A percentile compares a stretch with the other conserved stretches of the same genome.
phyloP scores from a whole-genome alignment of 2,888 invertebrate species.

The Euphydryas editha region DNA sequence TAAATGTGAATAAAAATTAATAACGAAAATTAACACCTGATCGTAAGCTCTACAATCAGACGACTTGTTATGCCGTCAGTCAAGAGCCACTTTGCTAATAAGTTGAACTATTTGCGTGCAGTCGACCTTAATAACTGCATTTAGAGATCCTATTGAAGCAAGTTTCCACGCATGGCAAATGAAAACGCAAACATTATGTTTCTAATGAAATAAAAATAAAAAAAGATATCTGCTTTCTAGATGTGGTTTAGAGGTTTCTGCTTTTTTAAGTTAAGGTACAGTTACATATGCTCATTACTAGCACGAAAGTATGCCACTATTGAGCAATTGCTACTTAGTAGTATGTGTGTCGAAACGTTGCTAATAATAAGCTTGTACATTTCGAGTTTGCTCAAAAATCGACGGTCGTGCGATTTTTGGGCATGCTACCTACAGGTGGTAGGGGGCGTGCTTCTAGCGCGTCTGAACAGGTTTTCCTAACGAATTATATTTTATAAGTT shows the following conservation, averaged over 20 bases:
- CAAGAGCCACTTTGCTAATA: constrained; percentile 23
- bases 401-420: no score
- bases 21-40: background rate
- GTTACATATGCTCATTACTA: background rate
- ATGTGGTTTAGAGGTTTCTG: background rate
- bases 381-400: no score
- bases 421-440: no score
- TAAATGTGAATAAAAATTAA: background rate
- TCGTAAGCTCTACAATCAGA: constrained; percentile 10
- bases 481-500: no score
- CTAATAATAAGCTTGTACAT: no score
- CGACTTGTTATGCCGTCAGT: background rate
- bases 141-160: constrained; percentile 33
- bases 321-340: no score
- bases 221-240: constrained; percentile 13
- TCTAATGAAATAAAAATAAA: constrained; percentile 17
- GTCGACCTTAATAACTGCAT: constrained; percentile 33
- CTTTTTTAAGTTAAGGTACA: background rate
- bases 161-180: constrained; percentile 29
- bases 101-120: constrained; percentile 34
- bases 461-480: no score
- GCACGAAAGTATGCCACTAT: no score
- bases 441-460: no score
- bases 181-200: constrained; percentile 27
- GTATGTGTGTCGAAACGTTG: no score